These are phyloP conservation scores for Catharus fuscescens DNA, from an alignment of 2,113 vertebrate genomes.

Conservation along the genomic window DNA sequence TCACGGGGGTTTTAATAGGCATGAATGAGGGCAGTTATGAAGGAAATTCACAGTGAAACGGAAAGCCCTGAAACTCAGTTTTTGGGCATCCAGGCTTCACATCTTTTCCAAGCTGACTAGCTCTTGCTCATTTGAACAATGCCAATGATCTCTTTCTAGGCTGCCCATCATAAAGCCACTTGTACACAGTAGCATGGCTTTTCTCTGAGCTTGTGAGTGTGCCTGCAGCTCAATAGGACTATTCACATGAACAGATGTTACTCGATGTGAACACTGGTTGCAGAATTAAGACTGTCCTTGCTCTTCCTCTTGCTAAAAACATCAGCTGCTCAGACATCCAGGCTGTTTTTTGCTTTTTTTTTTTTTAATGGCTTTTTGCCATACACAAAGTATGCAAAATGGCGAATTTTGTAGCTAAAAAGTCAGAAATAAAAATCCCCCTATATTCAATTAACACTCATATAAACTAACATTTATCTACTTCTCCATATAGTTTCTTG, in stretches of 20 bases:
- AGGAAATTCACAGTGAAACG: background rate
- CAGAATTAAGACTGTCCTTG: constrained; percentile 46
- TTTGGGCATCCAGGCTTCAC: background rate
- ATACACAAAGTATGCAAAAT: background rate
- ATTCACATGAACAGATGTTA: constrained; percentile 68
- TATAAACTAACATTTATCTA: background rate
- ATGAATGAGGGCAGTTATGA: background rate
- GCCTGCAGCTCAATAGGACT: constrained; percentile 50
- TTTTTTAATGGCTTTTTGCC: background rate
- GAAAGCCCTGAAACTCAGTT: background rate
- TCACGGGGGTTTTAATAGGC: background rate
- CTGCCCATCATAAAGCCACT: constrained; percentile 34
- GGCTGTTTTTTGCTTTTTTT: background rate
- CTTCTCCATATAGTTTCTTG: background rate
- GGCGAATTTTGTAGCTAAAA: background rate
- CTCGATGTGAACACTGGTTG: constrained; percentile 35
- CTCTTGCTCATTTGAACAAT: constrained; percentile 12
- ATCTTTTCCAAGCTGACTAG: background rate
- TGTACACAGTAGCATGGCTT: background rate
- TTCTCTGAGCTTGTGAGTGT: constrained; percentile 1
- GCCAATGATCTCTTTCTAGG: background rate
- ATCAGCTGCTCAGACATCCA: constrained; percentile 59
- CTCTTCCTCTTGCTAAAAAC: constrained; percentile 52
- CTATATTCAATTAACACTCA: background rate
- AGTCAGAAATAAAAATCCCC: background rate